Evolutionary conservation across 1,140 invertebrate species (phyloP).

Genomic region (Limonius californicus): DNA sequence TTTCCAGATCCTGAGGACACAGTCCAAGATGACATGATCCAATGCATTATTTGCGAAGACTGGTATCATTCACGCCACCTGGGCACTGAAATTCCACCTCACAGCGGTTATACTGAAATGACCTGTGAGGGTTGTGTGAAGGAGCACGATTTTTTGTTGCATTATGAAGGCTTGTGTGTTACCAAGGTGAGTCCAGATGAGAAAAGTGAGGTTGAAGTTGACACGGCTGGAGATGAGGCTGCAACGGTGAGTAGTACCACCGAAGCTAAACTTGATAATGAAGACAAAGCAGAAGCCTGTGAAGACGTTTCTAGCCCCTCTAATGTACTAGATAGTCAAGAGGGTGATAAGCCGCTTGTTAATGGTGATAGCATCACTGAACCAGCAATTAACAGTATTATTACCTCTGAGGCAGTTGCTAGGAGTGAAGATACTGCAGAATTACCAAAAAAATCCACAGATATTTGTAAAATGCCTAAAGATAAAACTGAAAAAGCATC

Average conservation of each 20-base stretch:
- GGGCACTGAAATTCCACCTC: constrained; percentile 55
- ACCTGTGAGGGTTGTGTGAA: constrained; percentile 71
- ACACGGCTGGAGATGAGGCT: not conserved
- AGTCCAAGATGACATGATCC: constrained; percentile 89
- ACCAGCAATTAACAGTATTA: not conserved
- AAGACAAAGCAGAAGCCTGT: not conserved
- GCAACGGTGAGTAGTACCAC: not conserved
- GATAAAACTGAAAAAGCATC: constrained; percentile 33
- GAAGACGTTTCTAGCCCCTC: not conserved
- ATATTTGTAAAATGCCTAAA: constrained; percentile 39
- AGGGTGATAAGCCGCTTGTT: constrained; percentile 1
- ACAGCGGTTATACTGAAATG: constrained; percentile 62
- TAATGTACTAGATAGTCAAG: not conserved
- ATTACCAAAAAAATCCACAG: not conserved
- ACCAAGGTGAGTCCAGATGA: constrained; percentile 24
- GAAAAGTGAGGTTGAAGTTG: constrained; percentile 24
- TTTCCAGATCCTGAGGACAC: constrained; percentile 89
- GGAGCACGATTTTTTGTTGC: constrained; percentile 68
- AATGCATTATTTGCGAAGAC: constrained; percentile 96
- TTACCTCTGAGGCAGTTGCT: not conserved
- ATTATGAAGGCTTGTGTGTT: constrained; percentile 57
- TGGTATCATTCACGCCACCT: constrained; percentile 93
- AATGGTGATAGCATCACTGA: not conserved
- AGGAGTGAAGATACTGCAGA: not conserved
- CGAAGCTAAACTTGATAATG: not conserved